Evolutionary conservation across 2,797 vertebrate genomes (phyloP).

Genomic region (Oceanodroma leucorhoa): DNA sequence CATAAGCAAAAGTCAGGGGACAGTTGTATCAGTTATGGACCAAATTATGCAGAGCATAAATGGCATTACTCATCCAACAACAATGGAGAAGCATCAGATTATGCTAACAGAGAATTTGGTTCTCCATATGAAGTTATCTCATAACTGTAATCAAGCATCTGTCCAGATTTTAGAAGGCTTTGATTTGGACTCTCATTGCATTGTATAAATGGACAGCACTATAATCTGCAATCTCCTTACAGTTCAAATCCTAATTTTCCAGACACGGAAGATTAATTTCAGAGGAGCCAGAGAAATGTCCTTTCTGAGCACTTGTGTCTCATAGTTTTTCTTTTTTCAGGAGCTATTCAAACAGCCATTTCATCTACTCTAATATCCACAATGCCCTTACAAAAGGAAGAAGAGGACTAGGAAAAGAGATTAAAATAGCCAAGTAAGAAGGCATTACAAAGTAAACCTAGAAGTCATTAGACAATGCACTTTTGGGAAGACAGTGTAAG

Average conservation of each 20-base stretch:
- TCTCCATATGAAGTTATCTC: not conserved
- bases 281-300: not conserved
- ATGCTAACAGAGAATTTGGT: not conserved
- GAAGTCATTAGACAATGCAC: not conserved
- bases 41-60: not conserved
- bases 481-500: not conserved
- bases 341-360: not conserved
- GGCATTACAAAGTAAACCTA: not conserved
- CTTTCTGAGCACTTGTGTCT: not conserved
- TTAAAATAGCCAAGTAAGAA: not conserved
- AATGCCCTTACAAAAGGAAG: not conserved
- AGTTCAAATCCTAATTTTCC: constrained; percentile 1
- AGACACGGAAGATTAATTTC: not conserved
- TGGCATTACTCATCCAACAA: not conserved
- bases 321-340: not conserved
- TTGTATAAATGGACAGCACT: not conserved
- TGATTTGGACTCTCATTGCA: not conserved
- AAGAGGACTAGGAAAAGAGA: not conserved
- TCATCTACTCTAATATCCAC: not conserved
- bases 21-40: not conserved
- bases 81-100: not conserved
- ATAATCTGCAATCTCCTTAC: not conserved
- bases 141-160: not conserved
- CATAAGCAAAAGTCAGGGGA: not conserved
- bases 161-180: not conserved